Base-by-base conservation (phyloP, 2,888 invertebrate species). In the Tanytarsus gracilentus region DNA sequence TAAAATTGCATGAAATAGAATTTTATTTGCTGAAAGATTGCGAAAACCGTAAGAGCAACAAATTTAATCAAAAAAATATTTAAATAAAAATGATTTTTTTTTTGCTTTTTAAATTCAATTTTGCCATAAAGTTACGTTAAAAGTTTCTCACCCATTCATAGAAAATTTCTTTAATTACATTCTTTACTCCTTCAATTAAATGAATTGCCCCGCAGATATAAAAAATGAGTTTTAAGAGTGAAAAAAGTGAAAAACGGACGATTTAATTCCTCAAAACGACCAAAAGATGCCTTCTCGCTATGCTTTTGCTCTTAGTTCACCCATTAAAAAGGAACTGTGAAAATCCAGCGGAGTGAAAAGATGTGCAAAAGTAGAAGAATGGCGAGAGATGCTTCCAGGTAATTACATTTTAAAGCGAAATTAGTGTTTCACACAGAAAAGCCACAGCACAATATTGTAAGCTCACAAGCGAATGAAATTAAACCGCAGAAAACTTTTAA, bases 391-490 rank as follows among this genome's bases (percentile, higher is more conserved):
- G 49, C 49, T 49, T 49, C 49, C 49, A 49, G 49, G 49, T 49
- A 49, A 49, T 49, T 49, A 49, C 49, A 49, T 49, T 49, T 49
- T 49, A 49, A 49, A 49, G 49, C 25, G 21, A 44, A 44, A 44
- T 16, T 44, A 21, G 9, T 16, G 16, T n/a, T 16, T 21, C 21
- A n/a, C n/a, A n/a, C n/a, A n/a, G n/a, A n/a, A n/a, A n/a, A n/a
- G n/a, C n/a, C n/a, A n/a, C n/a, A n/a, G n/a, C n/a, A n/a, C n/a
- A n/a, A n/a, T n/a, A n/a, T n/a, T n/a, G n/a, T n/a, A n/a, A n/a
- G n/a, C n/a, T n/a, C n/a, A n/a, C n/a, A n/a, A n/a, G n/a, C n/a
- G n/a, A n/a, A n/a, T n/a, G n/a, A n/a, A n/a, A n/a, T n/a, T n/a
- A n/a, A n/a, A n/a, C n/a, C n/a, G n/a, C n/a, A n/a, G n/a, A n/a